A percentile compares a stretch with the other conserved stretches of the same genome.
phyloP scores from a whole-genome alignment of 2,797 vertebrate species.

The Synanceia verrucosa region DNA sequence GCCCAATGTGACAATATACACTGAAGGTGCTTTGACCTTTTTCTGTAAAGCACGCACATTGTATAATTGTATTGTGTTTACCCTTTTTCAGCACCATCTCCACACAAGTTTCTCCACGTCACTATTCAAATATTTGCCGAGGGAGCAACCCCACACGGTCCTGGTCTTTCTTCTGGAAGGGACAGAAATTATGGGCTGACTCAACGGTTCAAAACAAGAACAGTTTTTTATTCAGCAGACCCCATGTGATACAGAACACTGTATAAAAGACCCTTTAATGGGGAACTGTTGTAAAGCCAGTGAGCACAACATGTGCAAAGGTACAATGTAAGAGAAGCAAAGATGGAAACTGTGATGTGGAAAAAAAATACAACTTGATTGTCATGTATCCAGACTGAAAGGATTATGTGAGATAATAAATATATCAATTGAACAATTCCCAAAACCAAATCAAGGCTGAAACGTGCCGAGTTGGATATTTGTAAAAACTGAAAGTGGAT shows the following conservation, averaged over 20 bases:
- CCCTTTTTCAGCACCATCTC: not conserved
- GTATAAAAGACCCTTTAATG: conserved; percentile 49
- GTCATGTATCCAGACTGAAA: conserved; percentile 36
- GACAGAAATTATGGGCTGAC: not conserved
- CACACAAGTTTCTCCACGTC: not conserved
- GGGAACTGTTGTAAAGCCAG: conserved; percentile 22
- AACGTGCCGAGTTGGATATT: not conserved
- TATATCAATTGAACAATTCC: conserved; percentile 30
- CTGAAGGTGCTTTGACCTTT: not conserved
- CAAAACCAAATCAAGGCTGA: conserved; percentile 9
- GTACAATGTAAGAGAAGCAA: conserved; percentile 2
- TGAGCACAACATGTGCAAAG: not conserved
- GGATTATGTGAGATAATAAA: conserved; percentile 43
- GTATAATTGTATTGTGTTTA: not conserved
- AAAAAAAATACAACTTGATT: conserved; percentile 34
- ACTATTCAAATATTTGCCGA: conserved; percentile 71
- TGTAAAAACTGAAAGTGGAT: not conserved
- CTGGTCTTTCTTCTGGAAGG: conserved; percentile 7
- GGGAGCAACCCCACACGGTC: conserved; percentile 16
- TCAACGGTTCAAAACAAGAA: conserved; percentile 33
- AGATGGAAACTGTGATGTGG: not conserved
- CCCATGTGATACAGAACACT: conserved; percentile 49
- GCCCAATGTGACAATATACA: not conserved
- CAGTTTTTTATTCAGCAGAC: conserved; percentile 74
- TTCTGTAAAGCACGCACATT: not conserved